Conservation (phyloP, 2,888 invertebrate species). For the Stenurella melanura region DNA sequence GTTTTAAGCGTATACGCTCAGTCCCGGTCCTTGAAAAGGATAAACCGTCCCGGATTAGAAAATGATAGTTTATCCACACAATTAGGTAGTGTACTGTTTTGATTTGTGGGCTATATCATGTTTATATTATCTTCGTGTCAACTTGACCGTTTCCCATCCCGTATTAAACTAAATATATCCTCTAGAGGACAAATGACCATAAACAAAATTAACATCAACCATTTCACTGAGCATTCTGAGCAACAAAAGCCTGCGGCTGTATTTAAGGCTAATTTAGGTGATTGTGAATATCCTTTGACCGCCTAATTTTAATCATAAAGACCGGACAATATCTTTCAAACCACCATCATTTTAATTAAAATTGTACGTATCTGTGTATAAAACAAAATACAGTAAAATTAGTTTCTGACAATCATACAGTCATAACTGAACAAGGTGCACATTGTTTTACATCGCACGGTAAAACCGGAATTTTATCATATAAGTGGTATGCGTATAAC, state of each 20-base stretch:
- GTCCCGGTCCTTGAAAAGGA: background rate
- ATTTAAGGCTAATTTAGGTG: conserved; percentile 7
- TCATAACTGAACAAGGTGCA: too few relatives aligned
- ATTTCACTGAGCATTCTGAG: conserved; percentile 8
- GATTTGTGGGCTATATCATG: conserved; percentile 1
- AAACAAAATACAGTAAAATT: background rate
- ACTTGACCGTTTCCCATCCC: conserved; percentile 14
- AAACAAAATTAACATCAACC: conserved; percentile 17
- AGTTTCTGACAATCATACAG: too few relatives aligned
- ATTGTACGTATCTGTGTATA: background rate
- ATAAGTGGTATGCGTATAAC: too few relatives aligned
- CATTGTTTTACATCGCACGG: too few relatives aligned
- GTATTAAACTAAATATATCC: conserved; percentile 9
- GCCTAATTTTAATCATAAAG: conserved; percentile 11
- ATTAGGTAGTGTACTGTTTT: conserved; percentile 9
- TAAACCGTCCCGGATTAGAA: conserved; percentile 12
- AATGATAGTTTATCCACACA: conserved; percentile 10
- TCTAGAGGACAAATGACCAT: background rate
- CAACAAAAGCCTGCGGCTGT: background rate
- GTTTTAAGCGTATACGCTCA: too few relatives aligned
- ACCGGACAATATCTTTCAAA: background rate
- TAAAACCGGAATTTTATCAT: too few relatives aligned
- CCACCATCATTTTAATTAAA: background rate
- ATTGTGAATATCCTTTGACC: background rate
- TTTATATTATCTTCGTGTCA: conserved; percentile 18